phyloP scores from a whole-genome alignment of 1,140 invertebrate species.

The Drosophila punjabiensis region DNA sequence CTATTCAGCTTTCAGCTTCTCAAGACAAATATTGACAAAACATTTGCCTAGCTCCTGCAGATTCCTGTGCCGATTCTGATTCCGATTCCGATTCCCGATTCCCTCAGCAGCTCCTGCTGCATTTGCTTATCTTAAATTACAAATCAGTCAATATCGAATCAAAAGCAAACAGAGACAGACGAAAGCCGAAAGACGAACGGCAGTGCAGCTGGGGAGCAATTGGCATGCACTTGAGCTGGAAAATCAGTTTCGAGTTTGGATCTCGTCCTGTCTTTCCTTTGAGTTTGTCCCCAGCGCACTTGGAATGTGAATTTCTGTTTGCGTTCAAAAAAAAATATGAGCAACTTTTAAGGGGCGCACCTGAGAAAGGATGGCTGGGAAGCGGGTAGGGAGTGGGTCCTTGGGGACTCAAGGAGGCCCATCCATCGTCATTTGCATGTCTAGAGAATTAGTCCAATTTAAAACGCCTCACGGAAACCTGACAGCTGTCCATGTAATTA shows the following conservation, averaged over 20 bases:
- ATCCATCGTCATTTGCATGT: conserved; percentile 36
- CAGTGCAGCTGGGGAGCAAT: conserved; percentile 40
- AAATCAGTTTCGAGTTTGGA: conserved; percentile 39
- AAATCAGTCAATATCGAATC: conserved; percentile 81
- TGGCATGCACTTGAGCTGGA: conserved; percentile 55
- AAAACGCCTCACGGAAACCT: conserved; percentile 33
- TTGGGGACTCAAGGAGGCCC: background rate
- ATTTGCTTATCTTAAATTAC: conserved; percentile 83
- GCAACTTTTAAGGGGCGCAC: conserved; percentile 13
- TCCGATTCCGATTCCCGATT: conserved; percentile 15
- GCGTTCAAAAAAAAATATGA: conserved; percentile 26
- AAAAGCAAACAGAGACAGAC: conserved; percentile 67
- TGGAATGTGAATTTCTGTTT: conserved; percentile 35
- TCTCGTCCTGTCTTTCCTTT: conserved; percentile 23
- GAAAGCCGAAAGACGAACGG: conserved; percentile 4
- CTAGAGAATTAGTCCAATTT: conserved; percentile 30
- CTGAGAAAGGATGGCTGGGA: background rate
- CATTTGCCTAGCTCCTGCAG: conserved; percentile 55
- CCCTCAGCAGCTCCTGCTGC: conserved; percentile 38
- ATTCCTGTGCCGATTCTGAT: background rate
- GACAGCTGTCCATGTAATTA: conserved; percentile 53
- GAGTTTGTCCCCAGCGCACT: conserved; percentile 14
- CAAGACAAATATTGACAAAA: conserved; percentile 78
- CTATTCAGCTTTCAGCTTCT: conserved; percentile 9
- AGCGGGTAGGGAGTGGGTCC: background rate